phyloP scores from a whole-genome alignment of 2,888 invertebrate genomes.

The Reticulitermes lucifugus region DNA sequence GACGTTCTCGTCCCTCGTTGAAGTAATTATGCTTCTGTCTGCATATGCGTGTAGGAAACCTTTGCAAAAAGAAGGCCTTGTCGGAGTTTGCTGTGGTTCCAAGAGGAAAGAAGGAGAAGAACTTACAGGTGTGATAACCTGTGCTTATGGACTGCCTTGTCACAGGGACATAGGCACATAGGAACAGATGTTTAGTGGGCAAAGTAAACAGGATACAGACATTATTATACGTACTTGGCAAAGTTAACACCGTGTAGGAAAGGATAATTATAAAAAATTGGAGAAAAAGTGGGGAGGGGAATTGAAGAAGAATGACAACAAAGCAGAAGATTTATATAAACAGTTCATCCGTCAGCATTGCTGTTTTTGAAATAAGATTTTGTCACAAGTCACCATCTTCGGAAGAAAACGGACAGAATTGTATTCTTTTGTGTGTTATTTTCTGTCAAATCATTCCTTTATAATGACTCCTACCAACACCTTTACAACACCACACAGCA shows the following conservation, averaged over 20 bases:
- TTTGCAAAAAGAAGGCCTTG: too few species aligned
- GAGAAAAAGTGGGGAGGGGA: neutral
- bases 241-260: slow-evolving; percentile 24
- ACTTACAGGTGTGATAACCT: too few species aligned
- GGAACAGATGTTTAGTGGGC: slow-evolving; percentile 14
- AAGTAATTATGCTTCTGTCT: too few species aligned
- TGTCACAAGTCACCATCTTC: slow-evolving; percentile 33
- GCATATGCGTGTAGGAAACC: too few species aligned
- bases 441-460: slow-evolving; percentile 49
- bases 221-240: neutral
- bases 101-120: neutral
- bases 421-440: slow-evolving; percentile 42
- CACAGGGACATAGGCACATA: neutral
- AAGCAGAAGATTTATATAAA: slow-evolving; percentile 30
- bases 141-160: neutral
- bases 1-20: too few species aligned
- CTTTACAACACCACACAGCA: neutral
- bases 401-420: neutral
- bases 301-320: slow-evolving; percentile 29
- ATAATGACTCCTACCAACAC: slow-evolving; percentile 13
- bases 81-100: too few species aligned
- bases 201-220: slow-evolving; percentile 31
- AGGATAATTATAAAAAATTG: neutral
- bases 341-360: slow-evolving; percentile 31
- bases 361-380: slow-evolving; percentile 34